Conservation (phyloP, 2,888 invertebrate genomes). For the Latrodectus hesperus region DNA sequence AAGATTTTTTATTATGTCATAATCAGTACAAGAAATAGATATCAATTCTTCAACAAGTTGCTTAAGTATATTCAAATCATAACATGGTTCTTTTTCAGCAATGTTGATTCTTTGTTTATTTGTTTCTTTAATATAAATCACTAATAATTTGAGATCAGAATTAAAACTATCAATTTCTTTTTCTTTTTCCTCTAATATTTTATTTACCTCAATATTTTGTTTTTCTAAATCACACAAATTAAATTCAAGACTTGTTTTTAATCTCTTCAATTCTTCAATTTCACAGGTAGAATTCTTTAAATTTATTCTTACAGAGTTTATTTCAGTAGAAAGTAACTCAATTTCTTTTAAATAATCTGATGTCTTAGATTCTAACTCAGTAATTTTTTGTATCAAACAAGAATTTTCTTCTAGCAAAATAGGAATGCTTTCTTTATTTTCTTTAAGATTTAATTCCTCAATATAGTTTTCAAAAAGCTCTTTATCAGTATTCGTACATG, state of each 20-base stretch:
- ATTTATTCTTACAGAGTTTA: too few species aligned
- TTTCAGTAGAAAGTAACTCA: too few species aligned
- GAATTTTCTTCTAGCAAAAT: slow-evolving; percentile 16
- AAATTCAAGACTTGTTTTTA: slow-evolving; percentile 3
- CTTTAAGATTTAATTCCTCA: background rate
- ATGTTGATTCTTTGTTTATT: slow-evolving; percentile 23
- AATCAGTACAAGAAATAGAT: background rate
- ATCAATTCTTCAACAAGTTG: slow-evolving; percentile 35
- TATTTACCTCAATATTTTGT: slow-evolving; percentile 35
- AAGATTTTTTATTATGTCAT: slow-evolving; percentile 19
- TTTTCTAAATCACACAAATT: slow-evolving; percentile 16
- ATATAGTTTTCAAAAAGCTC: background rate
- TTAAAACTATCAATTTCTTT: slow-evolving; percentile 43
- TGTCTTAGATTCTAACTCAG: slow-evolving; percentile 9
- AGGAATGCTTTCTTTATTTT: background rate
- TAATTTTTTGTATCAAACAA: slow-evolving; percentile 17
- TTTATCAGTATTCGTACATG: slow-evolving; percentile 12
- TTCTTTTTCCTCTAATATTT: slow-evolving; percentile 26
- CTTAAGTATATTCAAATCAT: slow-evolving; percentile 37
- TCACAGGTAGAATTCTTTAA: background rate
- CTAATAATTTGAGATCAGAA: slow-evolving; percentile 42
- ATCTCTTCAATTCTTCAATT: slow-evolving; percentile 11
- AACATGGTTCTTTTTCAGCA: slow-evolving; percentile 32
- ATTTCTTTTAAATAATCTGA: slow-evolving; percentile 9
- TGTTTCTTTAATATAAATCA: slow-evolving; percentile 32